phyloP scores from a whole-genome alignment of 2,797 vertebrate species.

The Kryptopterus vitreolus region DNA sequence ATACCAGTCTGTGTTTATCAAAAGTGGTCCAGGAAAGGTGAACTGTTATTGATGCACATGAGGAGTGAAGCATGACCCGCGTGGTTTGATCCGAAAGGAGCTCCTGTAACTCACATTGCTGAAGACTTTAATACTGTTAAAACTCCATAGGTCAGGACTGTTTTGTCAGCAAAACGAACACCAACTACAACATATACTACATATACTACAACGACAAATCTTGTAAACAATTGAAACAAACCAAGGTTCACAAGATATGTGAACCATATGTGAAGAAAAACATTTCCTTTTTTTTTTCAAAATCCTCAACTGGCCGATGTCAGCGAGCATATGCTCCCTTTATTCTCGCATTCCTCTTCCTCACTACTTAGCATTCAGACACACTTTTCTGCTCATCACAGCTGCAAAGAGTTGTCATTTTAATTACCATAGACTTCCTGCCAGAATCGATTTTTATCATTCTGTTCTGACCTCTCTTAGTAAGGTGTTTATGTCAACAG shows the following conservation, averaged over 20 bases:
- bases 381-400: not conserved
- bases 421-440: not conserved
- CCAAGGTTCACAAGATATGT: not conserved
- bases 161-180: too few species aligned
- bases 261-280: not conserved
- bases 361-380: not conserved
- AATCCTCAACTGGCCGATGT: not conserved
- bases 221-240: not conserved
- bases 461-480: not conserved
- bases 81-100: too few species aligned
- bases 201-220: not conserved
- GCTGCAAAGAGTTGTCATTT: too few species aligned
- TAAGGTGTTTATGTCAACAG: not conserved
- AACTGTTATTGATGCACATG: too few species aligned
- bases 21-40: too few species aligned
- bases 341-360: not conserved
- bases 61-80: too few species aligned
- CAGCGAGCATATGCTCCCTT: not conserved
- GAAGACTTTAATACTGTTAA: too few species aligned
- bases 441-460: not conserved
- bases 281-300: not conserved
- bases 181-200: not conserved
- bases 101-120: too few species aligned
- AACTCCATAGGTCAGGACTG: too few species aligned
- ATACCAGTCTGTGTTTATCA: too few species aligned